phyloP scores from a whole-genome alignment of 2,888 invertebrate genomes.

The Eristalis arbustorum region DNA sequence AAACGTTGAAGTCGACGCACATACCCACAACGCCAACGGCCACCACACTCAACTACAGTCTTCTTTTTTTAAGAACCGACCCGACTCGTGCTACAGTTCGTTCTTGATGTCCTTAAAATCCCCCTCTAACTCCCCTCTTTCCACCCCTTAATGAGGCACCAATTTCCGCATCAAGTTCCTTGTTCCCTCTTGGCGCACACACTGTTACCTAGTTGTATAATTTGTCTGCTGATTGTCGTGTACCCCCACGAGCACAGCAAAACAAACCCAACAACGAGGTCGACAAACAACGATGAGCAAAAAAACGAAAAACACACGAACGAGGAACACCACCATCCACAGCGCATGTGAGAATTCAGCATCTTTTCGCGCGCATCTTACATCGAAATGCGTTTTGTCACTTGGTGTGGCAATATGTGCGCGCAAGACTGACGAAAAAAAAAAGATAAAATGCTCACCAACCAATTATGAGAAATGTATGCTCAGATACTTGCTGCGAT shows the following conservation, averaged over 20 bases:
- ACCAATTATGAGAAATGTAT: constrained; percentile 57
- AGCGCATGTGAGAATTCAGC: constrained; percentile 19
- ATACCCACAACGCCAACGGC: no score
- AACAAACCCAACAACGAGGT: not conserved
- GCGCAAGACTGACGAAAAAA: constrained; percentile 6
- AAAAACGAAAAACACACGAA: not conserved
- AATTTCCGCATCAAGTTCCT: not conserved
- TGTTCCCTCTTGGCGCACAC: constrained; percentile 13
- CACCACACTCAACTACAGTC: no score
- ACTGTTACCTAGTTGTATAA: constrained; percentile 36
- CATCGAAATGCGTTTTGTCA: constrained; percentile 64
- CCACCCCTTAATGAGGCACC: not conserved
- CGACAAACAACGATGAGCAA: not conserved
- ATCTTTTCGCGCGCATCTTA: constrained; percentile 35
- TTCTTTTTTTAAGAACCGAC: no score
- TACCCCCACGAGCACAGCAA: not conserved
- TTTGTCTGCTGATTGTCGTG: constrained; percentile 13
- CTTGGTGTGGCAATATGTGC: constrained; percentile 41
- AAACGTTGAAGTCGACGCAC: no score
- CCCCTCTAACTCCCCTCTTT: no score
- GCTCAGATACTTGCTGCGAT: not conserved
- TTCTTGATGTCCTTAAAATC: no score
- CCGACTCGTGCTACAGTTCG: no score
- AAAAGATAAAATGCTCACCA: constrained; percentile 30
- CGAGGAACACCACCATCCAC: not conserved